Percentiles rank a stretch among this genome's conserved stretches.
phyloP scores from a whole-genome alignment of 2,797 vertebrate species.

The Melanotaenia pygmaea region DNA sequence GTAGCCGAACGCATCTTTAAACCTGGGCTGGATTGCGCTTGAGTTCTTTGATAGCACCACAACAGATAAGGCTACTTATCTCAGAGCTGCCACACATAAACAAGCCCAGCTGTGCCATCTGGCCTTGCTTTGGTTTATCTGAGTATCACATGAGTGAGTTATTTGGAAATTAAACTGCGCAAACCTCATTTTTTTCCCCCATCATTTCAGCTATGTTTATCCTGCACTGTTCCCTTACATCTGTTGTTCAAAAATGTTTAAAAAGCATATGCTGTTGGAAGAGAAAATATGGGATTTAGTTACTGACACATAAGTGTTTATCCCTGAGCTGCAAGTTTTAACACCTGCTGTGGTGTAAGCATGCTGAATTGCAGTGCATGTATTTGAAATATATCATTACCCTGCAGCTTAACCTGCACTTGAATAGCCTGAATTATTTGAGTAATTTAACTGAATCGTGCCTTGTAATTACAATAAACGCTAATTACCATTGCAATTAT shows the following conservation, averaged over 20 bases:
- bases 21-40: conserved; percentile 53
- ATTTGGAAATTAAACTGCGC: conserved; percentile 13
- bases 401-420: conserved; percentile 21
- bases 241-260: conserved; percentile 21
- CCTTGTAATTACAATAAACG: conserved; percentile 46
- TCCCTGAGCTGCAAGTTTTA: not conserved
- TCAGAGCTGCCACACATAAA: conserved; percentile 61
- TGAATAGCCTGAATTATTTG: conserved; percentile 15
- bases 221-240: not conserved
- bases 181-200: conserved; percentile 11
- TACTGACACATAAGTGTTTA: not conserved
- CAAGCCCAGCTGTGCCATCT: conserved; percentile 51
- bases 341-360: not conserved
- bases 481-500: conserved; percentile 50
- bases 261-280: not conserved
- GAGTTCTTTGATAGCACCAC: conserved; percentile 52
- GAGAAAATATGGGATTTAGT: not conserved
- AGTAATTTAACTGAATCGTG: conserved; percentile 34
- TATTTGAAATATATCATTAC: conserved; percentile 30
- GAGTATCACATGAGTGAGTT: conserved; percentile 37
- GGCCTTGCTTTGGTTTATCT: conserved; percentile 47
- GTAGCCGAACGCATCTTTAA: conserved; percentile 41
- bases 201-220: conserved; percentile 3
- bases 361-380: not conserved
- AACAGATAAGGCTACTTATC: conserved; percentile 67